phyloP scores from a whole-genome alignment of 2,113 vertebrate species.

The Epinephelus fuscoguttatus region DNA sequence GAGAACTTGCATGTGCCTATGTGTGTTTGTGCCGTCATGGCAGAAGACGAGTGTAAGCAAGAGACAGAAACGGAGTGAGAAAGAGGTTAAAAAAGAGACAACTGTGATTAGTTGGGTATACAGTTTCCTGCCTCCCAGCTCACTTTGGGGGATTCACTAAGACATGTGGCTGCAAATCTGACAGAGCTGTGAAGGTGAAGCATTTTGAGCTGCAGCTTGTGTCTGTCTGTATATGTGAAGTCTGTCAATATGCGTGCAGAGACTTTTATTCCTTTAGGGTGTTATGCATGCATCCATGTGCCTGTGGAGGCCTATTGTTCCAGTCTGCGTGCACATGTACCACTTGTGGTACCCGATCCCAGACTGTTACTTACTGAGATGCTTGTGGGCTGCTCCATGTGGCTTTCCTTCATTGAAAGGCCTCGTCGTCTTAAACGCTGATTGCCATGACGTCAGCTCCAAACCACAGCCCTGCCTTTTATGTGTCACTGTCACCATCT shows the following conservation, averaged over 20 bases:
- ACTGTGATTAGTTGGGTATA: constrained; percentile 60
- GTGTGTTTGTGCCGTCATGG: constrained; percentile 32
- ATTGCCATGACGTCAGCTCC: constrained; percentile 81
- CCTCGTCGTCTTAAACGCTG: constrained; percentile 60
- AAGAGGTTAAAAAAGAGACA: constrained; percentile 56
- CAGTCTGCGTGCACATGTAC: constrained; percentile 43
- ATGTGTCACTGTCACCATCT: constrained; percentile 78
- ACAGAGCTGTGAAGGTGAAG: constrained; percentile 56
- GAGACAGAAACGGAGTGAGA: constrained; percentile 17
- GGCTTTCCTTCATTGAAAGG: constrained; percentile 68
- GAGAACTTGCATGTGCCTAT: constrained; percentile 23
- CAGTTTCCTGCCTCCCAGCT: constrained; percentile 77
- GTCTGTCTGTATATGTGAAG: constrained; percentile 18
- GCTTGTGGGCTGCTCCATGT: constrained; percentile 70
- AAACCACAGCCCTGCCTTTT: constrained; percentile 77
- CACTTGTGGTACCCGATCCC: constrained; percentile 54
- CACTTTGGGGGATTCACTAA: constrained; percentile 62
- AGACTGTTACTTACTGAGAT: constrained; percentile 65
- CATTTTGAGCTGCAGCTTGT: constrained; percentile 10
- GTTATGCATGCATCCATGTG: constrained; percentile 18
- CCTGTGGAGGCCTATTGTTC: constrained; percentile 63
- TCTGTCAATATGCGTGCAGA: constrained; percentile 24
- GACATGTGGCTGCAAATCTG: constrained; percentile 71
- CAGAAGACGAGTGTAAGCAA: constrained; percentile 11
- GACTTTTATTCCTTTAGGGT: constrained; percentile 26